Percentiles rank a stretch among this genome's conserved stretches.
phyloP scores from a whole-genome alignment of 1,140 invertebrate species.

The Sesamia nonagrioides region DNA sequence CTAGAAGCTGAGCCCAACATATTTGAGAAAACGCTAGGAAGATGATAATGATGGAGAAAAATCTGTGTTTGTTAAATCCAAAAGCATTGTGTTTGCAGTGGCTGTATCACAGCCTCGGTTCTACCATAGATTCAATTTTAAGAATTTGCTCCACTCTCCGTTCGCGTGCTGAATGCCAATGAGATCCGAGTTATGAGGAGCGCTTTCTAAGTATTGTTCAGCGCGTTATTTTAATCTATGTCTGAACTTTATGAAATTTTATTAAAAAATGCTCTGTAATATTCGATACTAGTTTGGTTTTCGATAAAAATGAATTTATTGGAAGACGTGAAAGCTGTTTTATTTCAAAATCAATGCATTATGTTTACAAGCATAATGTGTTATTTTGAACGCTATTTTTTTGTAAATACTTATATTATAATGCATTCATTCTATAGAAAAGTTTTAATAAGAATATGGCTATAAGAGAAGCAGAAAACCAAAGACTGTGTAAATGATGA shows the following conservation, averaged over 20 bases:
- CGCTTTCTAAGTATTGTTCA: slow-evolving; percentile 65
- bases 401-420: too few species aligned
- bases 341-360: too few species aligned
- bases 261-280: slow-evolving; percentile 44
- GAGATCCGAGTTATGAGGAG: slow-evolving; percentile 67
- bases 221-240: slow-evolving; percentile 50
- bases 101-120: slow-evolving; percentile 71
- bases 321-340: background rate
- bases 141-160: slow-evolving; percentile 80
- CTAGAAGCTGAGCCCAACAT: too few species aligned
- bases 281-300: slow-evolving; percentile 25
- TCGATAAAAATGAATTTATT: slow-evolving; percentile 3
- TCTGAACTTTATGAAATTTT: slow-evolving; percentile 50
- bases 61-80: slow-evolving; percentile 41
- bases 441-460: too few species aligned
- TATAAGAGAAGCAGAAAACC: too few species aligned
- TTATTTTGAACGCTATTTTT: too few species aligned
- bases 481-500: too few species aligned
- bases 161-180: slow-evolving; percentile 78
- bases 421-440: too few species aligned
- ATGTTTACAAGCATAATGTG: too few species aligned
- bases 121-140: slow-evolving; percentile 80
- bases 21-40: too few species aligned
- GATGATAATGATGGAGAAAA: too few species aligned
- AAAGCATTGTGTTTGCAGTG: slow-evolving; percentile 55